Base-by-base conservation (phyloP, 2,113 vertebrate species). In the Cynopterus brachyotis region DNA sequence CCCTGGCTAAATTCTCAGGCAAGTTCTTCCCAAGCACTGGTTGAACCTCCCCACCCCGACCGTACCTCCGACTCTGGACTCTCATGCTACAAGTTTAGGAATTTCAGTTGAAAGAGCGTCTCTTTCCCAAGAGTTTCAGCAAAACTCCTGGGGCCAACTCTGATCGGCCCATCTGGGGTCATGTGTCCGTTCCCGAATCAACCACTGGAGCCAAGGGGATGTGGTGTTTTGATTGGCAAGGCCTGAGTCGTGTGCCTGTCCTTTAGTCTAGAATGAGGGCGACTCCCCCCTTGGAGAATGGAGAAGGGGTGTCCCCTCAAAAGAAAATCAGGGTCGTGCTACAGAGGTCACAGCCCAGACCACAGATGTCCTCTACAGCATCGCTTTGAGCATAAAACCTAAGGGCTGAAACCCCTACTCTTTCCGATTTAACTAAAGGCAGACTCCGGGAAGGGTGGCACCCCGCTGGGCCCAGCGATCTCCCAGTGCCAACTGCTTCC, bases 221-320 rank as follows among this genome's bases (percentile, higher is more conserved):
- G 35, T 53, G 53, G 16, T 24, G 2, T 75, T 75, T 73, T 59
- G 26, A 75, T 50, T 75, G 83, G 40, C 67, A 9, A 9, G 69
- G 40, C 78, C 37, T 67, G 50, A 60, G 59, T 28, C 72, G 0
- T 9, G 3, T 5, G 8, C 50, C 59, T 82, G 59, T 19, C 42
- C 70, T 59, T 17, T 60, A 37, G 37, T n/a, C 62, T n/a, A 50
- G 50, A n/a, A 19, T 24, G 26, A 28, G 3, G 24, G 40, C 3
- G 32, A 37, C 64, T 55, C 42, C 26, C 7, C 9, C 17, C 16
- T 16, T 40, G 70, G 70, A 42, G 35, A 16, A 12, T 22, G 8
- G 15, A 35, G 45, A 8, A 37, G 7, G 13, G 7, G 11, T 3
- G 7, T 15, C 17, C 24, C 12, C 12, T 8, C 7, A 2, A 13